Evolutionary conservation across 2,888 invertebrate genomes (phyloP).

Genomic region (Unio delphinus): DNA sequence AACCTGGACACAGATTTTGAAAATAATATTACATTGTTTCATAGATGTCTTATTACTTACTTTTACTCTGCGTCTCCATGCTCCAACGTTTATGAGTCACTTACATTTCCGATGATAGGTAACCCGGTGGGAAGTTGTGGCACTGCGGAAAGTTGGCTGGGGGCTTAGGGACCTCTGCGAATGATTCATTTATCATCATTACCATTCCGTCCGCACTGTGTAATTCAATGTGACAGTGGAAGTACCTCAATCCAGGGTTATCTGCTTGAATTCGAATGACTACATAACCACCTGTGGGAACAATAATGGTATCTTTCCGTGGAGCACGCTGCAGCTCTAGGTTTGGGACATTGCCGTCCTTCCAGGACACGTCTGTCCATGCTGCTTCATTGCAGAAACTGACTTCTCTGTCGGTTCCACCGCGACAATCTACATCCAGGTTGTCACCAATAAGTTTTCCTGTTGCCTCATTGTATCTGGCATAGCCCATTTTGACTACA

Average conservation of each 20-base stretch:
- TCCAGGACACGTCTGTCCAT: constrained; percentile 55
- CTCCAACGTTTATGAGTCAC: too few species aligned
- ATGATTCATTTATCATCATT: constrained; percentile 59
- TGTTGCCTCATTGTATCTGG: constrained; percentile 22
- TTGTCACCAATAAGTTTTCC: constrained; percentile 40
- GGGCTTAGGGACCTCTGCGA: constrained; percentile 28
- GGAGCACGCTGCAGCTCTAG: constrained; percentile 52
- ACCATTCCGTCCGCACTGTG: constrained; percentile 64
- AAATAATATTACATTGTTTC: too few species aligned
- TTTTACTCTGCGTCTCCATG: too few species aligned
- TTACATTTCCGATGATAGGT: too few species aligned
- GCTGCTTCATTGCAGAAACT: constrained; percentile 57
- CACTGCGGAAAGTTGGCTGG: constrained; percentile 56
- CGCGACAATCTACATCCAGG: constrained; percentile 38
- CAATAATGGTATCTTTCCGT: constrained; percentile 62
- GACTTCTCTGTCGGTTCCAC: constrained; percentile 20
- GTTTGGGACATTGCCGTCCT: constrained; percentile 48
- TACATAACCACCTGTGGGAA: constrained; percentile 37
- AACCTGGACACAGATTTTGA: too few species aligned
- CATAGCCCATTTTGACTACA: too few species aligned
- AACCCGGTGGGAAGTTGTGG: constrained; percentile 34
- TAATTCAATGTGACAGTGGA: constrained; percentile 65
- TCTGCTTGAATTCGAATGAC: constrained; percentile 61
- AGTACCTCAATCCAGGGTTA: constrained; percentile 65
- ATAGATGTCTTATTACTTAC: too few species aligned